Evolutionary conservation across 2,888 invertebrate genomes (phyloP), one percentile per base, ranked within the genome.

Genomic region (Molanna angustata): DNA sequence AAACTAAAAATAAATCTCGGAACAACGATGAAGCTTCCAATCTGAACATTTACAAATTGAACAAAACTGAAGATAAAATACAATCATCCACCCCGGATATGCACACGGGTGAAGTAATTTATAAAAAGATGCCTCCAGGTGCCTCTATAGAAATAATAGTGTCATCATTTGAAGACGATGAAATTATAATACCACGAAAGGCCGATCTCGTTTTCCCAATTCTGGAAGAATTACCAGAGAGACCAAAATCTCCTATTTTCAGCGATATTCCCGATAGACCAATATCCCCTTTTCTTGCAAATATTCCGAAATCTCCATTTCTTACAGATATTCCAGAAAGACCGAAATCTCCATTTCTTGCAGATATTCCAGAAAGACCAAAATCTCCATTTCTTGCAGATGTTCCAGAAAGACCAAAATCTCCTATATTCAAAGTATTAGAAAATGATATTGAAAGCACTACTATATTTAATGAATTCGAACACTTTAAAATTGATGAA

Each of bases 361-460:
- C n/a, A n/a, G n/a, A n/a, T n/a, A n/a, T n/a, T n/a, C n/a, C n/a
- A n/a, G n/a, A n/a, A n/a, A n/a, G n/a, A n/a, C n/a, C n/a, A n/a
- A n/a, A n/a, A n/a, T n/a, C n/a, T n/a, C 57, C 54, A 39, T 20
- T 49, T 9, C 35, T 52, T 32, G 49, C 53, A 48, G 52, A 41
- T 37, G 31, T 54, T 16, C 49, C 48, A 14, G 59, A 57, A 44
- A 33, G 74, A 57, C 73, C 76, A 13, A 76, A 72, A 60, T 71
- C 75, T 7, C 74, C 75, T 2, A 62, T 75, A n/a, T 69, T 68
- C 47, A 75, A 73, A 68, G 72, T 75, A 40, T 69, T 72, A 43
- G 65, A 69, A 16, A 70, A 66, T 9, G 69, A 69, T 56, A 60
- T 68, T 21, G 54, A 65, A 43, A 62, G 66, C 58, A 67, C 68